Conservation (phyloP, 2,113 vertebrate species). For the Leucopternis melanops region DNA sequence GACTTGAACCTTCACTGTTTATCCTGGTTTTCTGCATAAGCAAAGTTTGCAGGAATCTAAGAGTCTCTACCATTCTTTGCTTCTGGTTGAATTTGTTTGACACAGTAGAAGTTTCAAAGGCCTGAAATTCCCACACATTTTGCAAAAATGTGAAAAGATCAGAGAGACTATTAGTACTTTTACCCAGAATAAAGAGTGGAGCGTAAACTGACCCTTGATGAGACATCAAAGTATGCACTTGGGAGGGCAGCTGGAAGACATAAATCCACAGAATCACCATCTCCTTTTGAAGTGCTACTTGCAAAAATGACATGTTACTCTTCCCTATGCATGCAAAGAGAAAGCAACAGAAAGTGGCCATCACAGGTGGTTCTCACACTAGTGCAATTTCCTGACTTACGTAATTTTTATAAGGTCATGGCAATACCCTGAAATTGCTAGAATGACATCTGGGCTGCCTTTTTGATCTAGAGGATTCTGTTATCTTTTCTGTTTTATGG, state of each 20-base stretch:
- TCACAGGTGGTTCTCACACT: not conserved
- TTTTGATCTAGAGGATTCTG: not conserved
- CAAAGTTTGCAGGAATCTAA: not conserved
- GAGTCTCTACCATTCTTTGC: not conserved
- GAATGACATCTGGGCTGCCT: not conserved
- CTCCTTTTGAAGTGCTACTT: slow-evolving; percentile 4
- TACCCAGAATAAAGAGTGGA: not conserved
- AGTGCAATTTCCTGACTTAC: not conserved
- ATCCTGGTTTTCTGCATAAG: not conserved
- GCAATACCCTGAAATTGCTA: not conserved
- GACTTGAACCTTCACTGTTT: not conserved
- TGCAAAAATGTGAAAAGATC: slow-evolving; percentile 1
- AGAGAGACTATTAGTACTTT: not conserved
- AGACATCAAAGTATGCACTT: slow-evolving; percentile 3
- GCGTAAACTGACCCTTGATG: not conserved
- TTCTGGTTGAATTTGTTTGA: not conserved
- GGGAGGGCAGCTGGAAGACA: not conserved
- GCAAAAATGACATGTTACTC: not conserved
- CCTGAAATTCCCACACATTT: not conserved
- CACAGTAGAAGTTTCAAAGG: not conserved
- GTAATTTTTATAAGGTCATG: not conserved
- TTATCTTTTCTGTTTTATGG: not conserved
- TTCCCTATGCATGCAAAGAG: not conserved
- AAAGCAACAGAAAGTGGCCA: not conserved
- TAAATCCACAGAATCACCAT: not conserved